These are phyloP conservation scores for Phoebastria nigripes DNA, from an alignment of 2,797 vertebrate genomes.

Conservation along the genomic window DNA sequence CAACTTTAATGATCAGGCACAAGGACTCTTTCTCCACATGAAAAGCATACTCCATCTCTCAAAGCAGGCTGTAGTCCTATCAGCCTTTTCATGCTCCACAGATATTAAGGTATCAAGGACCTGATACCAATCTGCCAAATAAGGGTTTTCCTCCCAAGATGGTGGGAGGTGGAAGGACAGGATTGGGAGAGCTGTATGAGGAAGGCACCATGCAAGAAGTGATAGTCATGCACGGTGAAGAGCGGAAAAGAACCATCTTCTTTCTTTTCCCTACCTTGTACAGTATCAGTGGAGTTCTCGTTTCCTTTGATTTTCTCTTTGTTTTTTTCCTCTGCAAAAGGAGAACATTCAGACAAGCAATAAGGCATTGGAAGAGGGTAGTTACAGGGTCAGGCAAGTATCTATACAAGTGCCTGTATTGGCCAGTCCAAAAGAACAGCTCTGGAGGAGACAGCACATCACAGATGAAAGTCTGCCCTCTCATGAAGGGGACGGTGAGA, in stretches of 20 bases:
- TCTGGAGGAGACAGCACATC: not conserved
- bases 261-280: slow-evolving; percentile 59
- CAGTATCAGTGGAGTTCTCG: slow-evolving; percentile 59
- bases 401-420: not conserved
- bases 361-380: not conserved
- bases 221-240: slow-evolving; percentile 7
- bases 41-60: slow-evolving; percentile 24
- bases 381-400: not conserved
- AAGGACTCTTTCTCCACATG: slow-evolving; percentile 12
- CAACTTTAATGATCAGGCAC: slow-evolving; percentile 13
- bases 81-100: slow-evolving; percentile 45
- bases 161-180: not conserved
- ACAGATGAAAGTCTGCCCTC: not conserved
- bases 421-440: not conserved
- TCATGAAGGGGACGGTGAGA: not conserved
- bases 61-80: slow-evolving; percentile 12
- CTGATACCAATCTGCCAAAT: not conserved
- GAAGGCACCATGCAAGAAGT: slow-evolving; percentile 53
- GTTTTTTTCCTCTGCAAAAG: slow-evolving; percentile 72
- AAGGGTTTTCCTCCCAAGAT: not conserved
- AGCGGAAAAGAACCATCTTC: not conserved
- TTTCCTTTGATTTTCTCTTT: slow-evolving; percentile 71
- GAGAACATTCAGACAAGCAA: not conserved
- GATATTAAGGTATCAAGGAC: not conserved
- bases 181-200: not conserved